These are phyloP conservation scores for Andricus curvator DNA, from an alignment of 2,888 invertebrate genomes.

Conservation along the genomic window DNA sequence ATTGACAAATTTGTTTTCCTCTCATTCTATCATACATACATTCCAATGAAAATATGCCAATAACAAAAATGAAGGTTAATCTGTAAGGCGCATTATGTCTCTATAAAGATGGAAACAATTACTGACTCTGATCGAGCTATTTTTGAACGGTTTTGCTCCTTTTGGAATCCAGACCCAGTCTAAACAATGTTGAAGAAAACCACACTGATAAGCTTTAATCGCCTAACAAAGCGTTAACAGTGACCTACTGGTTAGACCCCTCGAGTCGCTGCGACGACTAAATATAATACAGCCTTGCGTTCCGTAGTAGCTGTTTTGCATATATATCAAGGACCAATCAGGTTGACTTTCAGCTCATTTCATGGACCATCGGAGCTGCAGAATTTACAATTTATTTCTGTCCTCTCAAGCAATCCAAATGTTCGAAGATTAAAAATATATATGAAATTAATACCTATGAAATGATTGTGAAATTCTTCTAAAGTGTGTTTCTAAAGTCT, in stretches of 20 bases:
- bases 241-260: slow-evolving; percentile 73
- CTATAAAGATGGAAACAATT: background rate
- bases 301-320: slow-evolving; percentile 75
- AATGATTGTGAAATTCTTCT: too few relatives aligned
- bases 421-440: background rate
- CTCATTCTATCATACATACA: too few relatives aligned
- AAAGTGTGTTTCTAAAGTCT: background rate
- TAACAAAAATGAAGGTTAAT: too few relatives aligned
- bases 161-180: background rate
- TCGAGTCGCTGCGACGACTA: slow-evolving; percentile 63
- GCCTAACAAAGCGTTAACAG: slow-evolving; percentile 75
- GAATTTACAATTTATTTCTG: slow-evolving; percentile 67
- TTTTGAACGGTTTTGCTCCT: background rate
- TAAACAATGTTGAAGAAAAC: slow-evolving; percentile 1
- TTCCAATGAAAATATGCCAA: too few relatives aligned
- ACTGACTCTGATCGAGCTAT: background rate
- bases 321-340: slow-evolving; percentile 73
- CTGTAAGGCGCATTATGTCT: background rate
- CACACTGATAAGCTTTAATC: slow-evolving; percentile 70
- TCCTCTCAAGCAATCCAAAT: slow-evolving; percentile 45
- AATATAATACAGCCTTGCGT: slow-evolving; percentile 73
- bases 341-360: slow-evolving; percentile 70
- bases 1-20: too few relatives aligned
- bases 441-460: too few relatives aligned
- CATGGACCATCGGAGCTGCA: slow-evolving; percentile 51